phyloP scores from a whole-genome alignment of 2,797 vertebrate species.

The Dipus sagitta region DNA sequence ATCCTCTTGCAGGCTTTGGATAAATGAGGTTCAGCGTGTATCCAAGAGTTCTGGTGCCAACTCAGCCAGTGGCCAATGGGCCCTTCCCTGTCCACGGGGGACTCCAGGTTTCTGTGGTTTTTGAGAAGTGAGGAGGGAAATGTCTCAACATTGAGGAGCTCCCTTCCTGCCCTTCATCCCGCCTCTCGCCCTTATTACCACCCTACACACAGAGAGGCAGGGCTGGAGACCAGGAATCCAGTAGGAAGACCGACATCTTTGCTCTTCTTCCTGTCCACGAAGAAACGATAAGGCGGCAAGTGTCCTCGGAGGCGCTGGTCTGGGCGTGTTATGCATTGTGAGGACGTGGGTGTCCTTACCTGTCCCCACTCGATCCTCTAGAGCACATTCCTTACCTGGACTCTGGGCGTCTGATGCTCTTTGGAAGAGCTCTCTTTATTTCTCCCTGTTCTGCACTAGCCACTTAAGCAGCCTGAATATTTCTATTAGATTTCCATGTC shows the following conservation, averaged over 20 bases:
- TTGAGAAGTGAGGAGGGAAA: not conserved
- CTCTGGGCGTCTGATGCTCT: not conserved
- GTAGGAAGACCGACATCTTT: not conserved
- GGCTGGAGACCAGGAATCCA: not conserved
- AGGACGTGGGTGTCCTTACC: not conserved
- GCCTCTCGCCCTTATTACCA: not conserved
- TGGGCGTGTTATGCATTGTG: not conserved
- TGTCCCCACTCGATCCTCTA: not conserved
- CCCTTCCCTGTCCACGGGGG: not conserved
- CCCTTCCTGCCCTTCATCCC: not conserved
- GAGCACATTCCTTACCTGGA: not conserved
- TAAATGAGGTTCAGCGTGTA: not conserved
- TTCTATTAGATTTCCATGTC: conserved; percentile 74
- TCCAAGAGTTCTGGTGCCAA: not conserved
- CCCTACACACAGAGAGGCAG: too few species aligned
- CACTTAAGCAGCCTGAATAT: conserved; percentile 72
- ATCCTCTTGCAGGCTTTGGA: not conserved
- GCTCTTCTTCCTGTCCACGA: not conserved
- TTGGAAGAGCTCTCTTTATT: conserved; percentile 71
- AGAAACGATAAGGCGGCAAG: not conserved
- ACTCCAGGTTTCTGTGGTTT: not conserved
- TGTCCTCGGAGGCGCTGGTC: not conserved
- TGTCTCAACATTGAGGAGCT: not conserved
- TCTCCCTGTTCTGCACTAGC: conserved; percentile 55
- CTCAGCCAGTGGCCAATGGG: not conserved